Evolutionary conservation across 2,113 vertebrate species (phyloP).

Genomic region (Sinocyclocheilus grahami): DNA sequence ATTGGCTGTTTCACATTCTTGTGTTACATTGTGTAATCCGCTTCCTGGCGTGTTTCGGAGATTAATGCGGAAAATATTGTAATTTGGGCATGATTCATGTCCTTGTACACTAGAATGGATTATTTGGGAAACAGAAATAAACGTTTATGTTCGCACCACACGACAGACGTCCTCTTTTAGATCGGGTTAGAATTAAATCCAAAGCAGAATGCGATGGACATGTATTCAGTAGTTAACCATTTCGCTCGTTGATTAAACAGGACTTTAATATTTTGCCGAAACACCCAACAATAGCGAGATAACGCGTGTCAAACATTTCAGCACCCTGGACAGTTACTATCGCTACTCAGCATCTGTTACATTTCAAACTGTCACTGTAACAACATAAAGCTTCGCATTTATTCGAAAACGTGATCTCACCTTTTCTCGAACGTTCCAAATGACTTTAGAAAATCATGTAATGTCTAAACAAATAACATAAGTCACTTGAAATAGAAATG

Average conservation of each 20-base stretch:
- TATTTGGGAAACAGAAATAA: not conserved
- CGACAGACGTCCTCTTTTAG: not conserved
- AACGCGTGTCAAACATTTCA: conserved; percentile 48
- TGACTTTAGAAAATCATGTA: not conserved
- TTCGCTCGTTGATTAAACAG: not conserved
- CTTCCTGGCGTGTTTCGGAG: conserved; percentile 54
- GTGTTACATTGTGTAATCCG: conserved; percentile 25
- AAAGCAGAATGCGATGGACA: not conserved
- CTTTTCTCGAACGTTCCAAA: not conserved
- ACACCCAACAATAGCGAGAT: too few species aligned
- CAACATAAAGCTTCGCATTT: not conserved
- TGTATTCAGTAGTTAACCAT: not conserved
- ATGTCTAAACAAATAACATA: not conserved
- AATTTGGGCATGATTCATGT: not conserved
- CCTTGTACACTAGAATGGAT: not conserved
- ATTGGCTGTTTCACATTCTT: conserved; percentile 62
- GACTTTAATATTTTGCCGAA: not conserved
- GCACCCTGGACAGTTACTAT: conserved; percentile 67
- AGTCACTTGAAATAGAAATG: not conserved
- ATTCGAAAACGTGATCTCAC: not conserved
- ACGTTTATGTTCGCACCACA: not conserved
- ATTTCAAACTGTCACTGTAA: not conserved
- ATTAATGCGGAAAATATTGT: conserved; percentile 43
- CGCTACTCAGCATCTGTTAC: not conserved
- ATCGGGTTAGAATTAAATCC: not conserved